Base-by-base conservation (phyloP, 2,888 invertebrate genomes). In the Megamerina dolium region DNA sequence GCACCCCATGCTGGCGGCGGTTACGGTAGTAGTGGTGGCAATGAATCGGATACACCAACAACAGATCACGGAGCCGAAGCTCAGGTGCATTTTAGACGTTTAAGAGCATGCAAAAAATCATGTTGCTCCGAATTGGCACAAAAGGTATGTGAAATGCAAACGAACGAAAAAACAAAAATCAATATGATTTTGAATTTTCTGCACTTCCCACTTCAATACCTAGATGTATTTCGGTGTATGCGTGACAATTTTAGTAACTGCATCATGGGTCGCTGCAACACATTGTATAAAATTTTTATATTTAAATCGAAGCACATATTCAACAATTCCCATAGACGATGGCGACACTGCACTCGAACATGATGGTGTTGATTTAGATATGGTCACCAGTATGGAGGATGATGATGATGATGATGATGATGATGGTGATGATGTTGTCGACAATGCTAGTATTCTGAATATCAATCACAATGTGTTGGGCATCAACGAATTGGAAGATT, bases 191-290 rank as follows among this genome's bases (percentile, higher is more conserved):
- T n/a, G n/a, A n/a, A n/a, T n/a, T n/a, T n/a, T n/a, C n/a, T n/a
- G n/a, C n/a, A n/a, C 23, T 23, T 8, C 23, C 23, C 10, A 23
- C 6, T 8, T 23, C 10, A 23, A 3, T 31, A 13, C 5, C 38
- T 75, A 90, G 89, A 87, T 91, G 66, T 89, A 90, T 67, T 88
- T 85, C 66, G 91, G 91, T 39, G 80, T 90, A 48, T 87, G 89
- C 74, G 87, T 92, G 49, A 91, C 87, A 29, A 78, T 87, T 43
- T 80, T 85, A 55, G 83, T 92, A 41, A 90, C 91, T n/a, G 83
- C 83, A 8, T 85, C 88, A 12, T 93, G 92, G 91, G 92, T 91
- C 35, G 89, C 89, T 0, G 85, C 89, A n/a, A 90, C 92, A 2
- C 91, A 93, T 65, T 86, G 88, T 68, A 85, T 91, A 57, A 90